Evolutionary conservation across 2,888 invertebrate genomes (phyloP).

Genomic region (Plebejus argus): DNA sequence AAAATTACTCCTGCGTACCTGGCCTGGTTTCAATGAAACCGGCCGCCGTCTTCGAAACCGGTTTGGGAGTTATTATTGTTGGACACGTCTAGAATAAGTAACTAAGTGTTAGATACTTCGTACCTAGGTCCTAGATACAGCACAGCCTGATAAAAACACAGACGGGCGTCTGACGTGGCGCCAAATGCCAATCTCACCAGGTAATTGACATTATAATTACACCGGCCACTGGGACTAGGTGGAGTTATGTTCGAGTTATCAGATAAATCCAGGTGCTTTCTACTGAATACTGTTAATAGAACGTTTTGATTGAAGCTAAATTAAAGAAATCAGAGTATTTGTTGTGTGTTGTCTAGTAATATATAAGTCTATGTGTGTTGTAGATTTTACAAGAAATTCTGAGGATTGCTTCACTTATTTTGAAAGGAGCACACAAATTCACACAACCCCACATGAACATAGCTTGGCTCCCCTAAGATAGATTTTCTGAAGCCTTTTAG

Average conservation of each 20-base stretch:
- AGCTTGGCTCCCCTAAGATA: no score
- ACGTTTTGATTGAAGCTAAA: neutral
- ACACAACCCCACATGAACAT: no score
- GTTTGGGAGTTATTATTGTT: neutral
- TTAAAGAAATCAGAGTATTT: no score
- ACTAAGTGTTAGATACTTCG: neutral
- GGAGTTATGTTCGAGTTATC: neutral
- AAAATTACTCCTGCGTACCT: no score
- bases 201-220: slow-evolving; percentile 18
- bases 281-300: neutral
- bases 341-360: no score
- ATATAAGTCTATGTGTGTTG: no score
- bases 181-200: neutral
- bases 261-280: slow-evolving; percentile 2
- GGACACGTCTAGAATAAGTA: neutral
- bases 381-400: neutral
- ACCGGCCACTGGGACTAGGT: neutral
- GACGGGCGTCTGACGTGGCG: neutral
- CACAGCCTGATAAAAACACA: neutral
- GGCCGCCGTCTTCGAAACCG: no score
- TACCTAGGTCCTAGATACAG: neutral
- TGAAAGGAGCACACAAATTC: no score
- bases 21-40: no score
- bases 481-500: no score
- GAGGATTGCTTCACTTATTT: no score